Base-by-base conservation (phyloP, 2,113 vertebrate genomes). In the Progne subis region DNA sequence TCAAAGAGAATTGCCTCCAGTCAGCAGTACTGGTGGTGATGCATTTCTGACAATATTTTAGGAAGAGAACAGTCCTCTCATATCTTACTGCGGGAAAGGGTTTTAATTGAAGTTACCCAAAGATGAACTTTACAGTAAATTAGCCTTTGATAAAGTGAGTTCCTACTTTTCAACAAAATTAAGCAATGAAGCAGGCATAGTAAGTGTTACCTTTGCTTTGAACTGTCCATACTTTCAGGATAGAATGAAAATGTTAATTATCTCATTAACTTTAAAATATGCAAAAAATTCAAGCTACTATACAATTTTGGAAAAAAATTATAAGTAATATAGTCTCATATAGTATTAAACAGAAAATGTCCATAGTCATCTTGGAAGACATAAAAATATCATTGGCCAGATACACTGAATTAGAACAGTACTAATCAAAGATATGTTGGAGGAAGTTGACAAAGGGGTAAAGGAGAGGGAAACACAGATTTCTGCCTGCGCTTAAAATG, bases 41-140 rank as follows among this genome's bases (percentile, higher is more conserved):
- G 44, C 49, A 11, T 93, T 95, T 91, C 90, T 19, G 41, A 93
- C 64, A 81, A 50, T 39, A 86, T 88, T 93, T 75, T 55, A 84
- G 46, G 67, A 70, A 85, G 60, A 92, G 53, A 81, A 71, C 49
- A 85, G 41, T 88, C 75, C 46, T 96, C 77, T 88, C 24, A 8
- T 56, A 7, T 18, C 59, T 88, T 88, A 81, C 21, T 85, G 80
- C 39, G 13, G 80, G 88, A 94, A 96, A 49, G 31, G 77, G 32
- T 82, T 87, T 77, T 28, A 34, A 63, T 74, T 65, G 26, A 92
- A 94, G 82, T 41, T 78, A 60, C 44, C 28, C 3, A 1, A 75
- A 74, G 79, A 76, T 47, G 34, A 94, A 90, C 59, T 83, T 83
- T 13, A 83, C 55, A 81, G 47, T 26, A 95, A 75, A 81, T 86